These are phyloP conservation scores for Dryobota labecula DNA, from an alignment of 2,888 invertebrate species.

Conservation along the genomic window DNA sequence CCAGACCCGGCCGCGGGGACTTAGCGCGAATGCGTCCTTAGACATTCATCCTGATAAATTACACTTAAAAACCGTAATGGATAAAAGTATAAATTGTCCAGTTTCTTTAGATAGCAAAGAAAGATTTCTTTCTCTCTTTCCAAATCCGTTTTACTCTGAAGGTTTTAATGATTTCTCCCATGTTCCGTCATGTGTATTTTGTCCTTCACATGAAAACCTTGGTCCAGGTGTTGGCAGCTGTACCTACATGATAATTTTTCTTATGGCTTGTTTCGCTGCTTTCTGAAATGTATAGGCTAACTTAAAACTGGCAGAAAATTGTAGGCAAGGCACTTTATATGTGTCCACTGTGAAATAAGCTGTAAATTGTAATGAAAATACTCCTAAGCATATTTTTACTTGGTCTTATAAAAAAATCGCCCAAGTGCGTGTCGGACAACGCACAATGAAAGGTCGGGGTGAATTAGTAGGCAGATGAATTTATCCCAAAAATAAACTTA, in stretches of 20 bases:
- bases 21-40: conserved; percentile 39
- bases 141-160: background rate
- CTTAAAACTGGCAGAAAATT: background rate
- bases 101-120: conserved; percentile 1
- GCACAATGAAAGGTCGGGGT: no score
- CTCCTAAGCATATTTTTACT: background rate
- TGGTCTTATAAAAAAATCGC: background rate
- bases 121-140: background rate
- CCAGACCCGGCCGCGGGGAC: conserved; percentile 37
- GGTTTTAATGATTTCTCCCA: no score
- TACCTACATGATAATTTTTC: background rate
- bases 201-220: background rate
- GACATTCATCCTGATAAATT: conserved; percentile 44
- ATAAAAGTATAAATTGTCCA: conserved; percentile 14
- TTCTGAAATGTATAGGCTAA: background rate
- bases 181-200: no score
- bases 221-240: background rate
- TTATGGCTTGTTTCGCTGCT: background rate
- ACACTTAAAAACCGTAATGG: conserved; percentile 17
- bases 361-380: background rate
- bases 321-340: background rate
- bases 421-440: no score
- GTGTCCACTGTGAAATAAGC: background rate
- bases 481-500: no score
- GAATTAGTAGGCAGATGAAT: no score